Evolutionary conservation across 1,140 invertebrate genomes (phyloP), one percentile per base, ranked within the genome.

Genomic region (Drosophila rufa): DNA sequence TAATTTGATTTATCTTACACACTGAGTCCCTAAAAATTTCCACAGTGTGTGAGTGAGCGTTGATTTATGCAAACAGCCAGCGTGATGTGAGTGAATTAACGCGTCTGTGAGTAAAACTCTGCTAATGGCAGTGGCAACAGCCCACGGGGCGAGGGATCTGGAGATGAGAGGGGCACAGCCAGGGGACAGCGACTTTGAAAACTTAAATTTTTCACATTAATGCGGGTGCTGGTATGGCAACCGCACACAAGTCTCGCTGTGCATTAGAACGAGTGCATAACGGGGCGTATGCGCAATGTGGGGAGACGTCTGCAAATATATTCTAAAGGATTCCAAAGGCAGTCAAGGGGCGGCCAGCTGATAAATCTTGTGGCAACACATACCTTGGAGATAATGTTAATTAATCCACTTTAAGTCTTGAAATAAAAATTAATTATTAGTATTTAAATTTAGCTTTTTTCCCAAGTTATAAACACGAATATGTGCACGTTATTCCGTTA

Each of bases 41-140:
- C 14, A 6, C 19, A 56, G 53, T 56, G 53, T 15, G n/a, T 9
- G 11, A 33, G 8, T 3, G 17, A 50, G 55, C 83, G 55, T 75
- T 87, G 84, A 87, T 89, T 87, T 87, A 87, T 87, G 83, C 80
- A 89, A 87, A 87, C 80, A 87, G 65, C 53, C 75, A 68, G 77
- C 76, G 64, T 80, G 83, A 80, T 83, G 76, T 70, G 83, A 77
- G 83, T 80, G 78, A 87, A 87, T 87, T 87, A 87, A 87, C 84
- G 76, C 84, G 80, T 77, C 64, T 70, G 71, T 67, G 55, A 64
- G 76, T 60, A 66, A 69, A 79, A 82, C 62, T 73, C 75, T 87
- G 79, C 80, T 84, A 89, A 87, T 87, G 84, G 80, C 70, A 73
- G 76, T 84, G 84, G 59, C 73, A 86, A 80, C 74, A 81, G 75